Percentiles rank a stretch among this genome's conserved stretches.
phyloP scores from a whole-genome alignment of 37 sponge, comb jelly and placozoan genomes.

The Hormiphora californensis region DNA sequence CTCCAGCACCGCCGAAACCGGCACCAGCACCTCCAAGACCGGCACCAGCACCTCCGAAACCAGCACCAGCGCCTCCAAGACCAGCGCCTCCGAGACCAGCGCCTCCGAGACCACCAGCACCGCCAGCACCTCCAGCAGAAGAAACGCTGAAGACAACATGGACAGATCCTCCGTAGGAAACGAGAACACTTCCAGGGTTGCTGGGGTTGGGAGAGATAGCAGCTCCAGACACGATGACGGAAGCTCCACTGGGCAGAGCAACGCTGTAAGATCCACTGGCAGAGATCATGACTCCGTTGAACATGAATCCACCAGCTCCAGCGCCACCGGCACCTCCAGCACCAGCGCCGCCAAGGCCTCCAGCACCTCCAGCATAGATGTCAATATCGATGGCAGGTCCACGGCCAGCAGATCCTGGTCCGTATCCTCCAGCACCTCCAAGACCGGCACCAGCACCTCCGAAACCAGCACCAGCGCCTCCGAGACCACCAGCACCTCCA shows the following conservation, averaged over 20 bases:
- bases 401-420: not conserved
- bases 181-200: constrained; percentile 20
- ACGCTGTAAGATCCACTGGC: constrained; percentile 24
- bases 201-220: constrained; percentile 14
- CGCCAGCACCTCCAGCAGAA: constrained; percentile 7
- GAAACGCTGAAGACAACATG: not conserved
- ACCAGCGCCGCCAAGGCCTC: not conserved
- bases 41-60: not conserved
- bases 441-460: constrained; percentile 7
- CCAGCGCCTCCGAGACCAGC: not conserved
- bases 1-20: not conserved
- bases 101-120: not conserved
- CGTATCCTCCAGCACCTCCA: not conserved
- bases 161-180: not conserved
- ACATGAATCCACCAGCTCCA: not conserved
- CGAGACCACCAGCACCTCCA: too few species aligned
- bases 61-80: not conserved
- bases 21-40: not conserved
- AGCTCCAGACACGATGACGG: constrained; percentile 12
- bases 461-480: too few species aligned
- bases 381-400: not conserved
- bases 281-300: not conserved
- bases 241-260: not conserved
- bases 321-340: not conserved
- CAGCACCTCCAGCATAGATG: not conserved